Conservation (phyloP, 2,797 vertebrate genomes). For the Gorsachius magnificus region DNA sequence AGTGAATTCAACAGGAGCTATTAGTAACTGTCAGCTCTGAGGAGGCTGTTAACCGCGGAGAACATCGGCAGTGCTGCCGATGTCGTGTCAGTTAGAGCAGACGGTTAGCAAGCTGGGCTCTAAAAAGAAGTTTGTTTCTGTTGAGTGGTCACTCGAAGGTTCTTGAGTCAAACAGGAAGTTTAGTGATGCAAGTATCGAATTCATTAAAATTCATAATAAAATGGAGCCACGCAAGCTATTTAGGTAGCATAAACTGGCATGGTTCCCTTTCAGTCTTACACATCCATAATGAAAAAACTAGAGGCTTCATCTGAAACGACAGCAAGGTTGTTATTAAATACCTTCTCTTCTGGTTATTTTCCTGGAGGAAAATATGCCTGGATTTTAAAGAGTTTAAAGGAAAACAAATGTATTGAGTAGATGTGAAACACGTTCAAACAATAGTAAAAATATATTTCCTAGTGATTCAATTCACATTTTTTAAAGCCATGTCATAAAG, state of each 20-base stretch:
- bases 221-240: neutral
- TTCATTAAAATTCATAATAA: neutral
- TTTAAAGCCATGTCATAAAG: conserved; percentile 30
- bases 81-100: conserved; percentile 27
- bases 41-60: neutral
- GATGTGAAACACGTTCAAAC: conserved; percentile 40
- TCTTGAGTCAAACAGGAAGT: neutral
- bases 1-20: conserved; percentile 32
- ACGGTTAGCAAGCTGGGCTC: neutral
- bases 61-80: conserved; percentile 29
- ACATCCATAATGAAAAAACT: neutral
- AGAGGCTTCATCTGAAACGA: neutral
- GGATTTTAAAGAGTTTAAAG: neutral
- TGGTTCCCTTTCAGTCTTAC: neutral
- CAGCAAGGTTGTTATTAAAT: neutral
- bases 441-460: conserved; percentile 45
- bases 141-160: neutral
- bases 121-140: neutral
- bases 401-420: conserved; percentile 8
- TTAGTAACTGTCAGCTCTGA: conserved; percentile 38
- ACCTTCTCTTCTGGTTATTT: neutral
- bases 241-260: neutral
- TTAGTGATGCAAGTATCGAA: neutral
- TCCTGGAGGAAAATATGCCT: neutral
- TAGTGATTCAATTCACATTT: conserved; percentile 9